Conservation (phyloP, 2,888 invertebrate species). For the Scaeva pyrastri region DNA sequence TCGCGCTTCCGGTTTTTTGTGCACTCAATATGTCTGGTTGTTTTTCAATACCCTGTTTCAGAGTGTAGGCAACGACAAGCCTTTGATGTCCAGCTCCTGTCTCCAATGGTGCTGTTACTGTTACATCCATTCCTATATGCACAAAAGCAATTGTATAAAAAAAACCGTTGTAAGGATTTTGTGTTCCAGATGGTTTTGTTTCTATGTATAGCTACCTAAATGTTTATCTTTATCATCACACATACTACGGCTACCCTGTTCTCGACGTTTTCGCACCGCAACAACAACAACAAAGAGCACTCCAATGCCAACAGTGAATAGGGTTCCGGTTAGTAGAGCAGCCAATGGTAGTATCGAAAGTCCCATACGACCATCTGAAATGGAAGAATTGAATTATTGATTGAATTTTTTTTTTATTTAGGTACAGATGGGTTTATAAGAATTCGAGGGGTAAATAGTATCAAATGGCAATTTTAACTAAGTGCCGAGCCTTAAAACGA, state of each 20-base stretch:
- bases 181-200: slow-evolving; percentile 16
- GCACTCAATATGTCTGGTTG: slow-evolving; percentile 93
- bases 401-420: neutral
- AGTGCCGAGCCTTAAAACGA: too few relatives aligned
- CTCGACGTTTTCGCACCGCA: slow-evolving; percentile 87
- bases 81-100: slow-evolving; percentile 93
- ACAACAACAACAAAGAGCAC: slow-evolving; percentile 87
- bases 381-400: slow-evolving; percentile 13
- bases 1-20: slow-evolving; percentile 86
- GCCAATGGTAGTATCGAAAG: slow-evolving; percentile 90
- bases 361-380: slow-evolving; percentile 88
- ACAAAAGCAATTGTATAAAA: slow-evolving; percentile 30
- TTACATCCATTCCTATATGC: slow-evolving; percentile 83
- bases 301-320: slow-evolving; percentile 87
- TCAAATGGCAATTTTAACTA: too few relatives aligned
- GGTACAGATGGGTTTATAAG: too few relatives aligned
- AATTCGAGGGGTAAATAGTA: too few relatives aligned
- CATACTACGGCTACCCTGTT: slow-evolving; percentile 85
- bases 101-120: slow-evolving; percentile 87
- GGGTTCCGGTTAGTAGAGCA: slow-evolving; percentile 87
- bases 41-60: slow-evolving; percentile 89
- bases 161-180: slow-evolving; percentile 9
- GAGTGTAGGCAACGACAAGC: slow-evolving; percentile 93
- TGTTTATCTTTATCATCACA: slow-evolving; percentile 84
- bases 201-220: slow-evolving; percentile 81